Evolutionary conservation across 2,888 invertebrate genomes (phyloP).

Genomic region (Aporophyla lueneburgensis): DNA sequence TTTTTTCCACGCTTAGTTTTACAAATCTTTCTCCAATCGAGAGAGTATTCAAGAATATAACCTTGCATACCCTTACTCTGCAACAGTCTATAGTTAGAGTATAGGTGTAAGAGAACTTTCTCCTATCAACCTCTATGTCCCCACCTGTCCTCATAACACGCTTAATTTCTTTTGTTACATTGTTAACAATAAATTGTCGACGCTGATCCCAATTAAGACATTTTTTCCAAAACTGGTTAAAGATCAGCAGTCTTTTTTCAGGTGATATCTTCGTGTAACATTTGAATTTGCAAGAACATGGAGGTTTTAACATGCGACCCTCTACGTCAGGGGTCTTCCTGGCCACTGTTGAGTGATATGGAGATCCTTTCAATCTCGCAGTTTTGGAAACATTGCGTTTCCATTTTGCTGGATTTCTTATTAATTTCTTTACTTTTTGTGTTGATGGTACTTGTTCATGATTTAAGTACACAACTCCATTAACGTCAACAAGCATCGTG

Average conservation of each 20-base stretch:
- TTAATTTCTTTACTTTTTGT: slow-evolving; percentile 5
- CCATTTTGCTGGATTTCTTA: slow-evolving; percentile 8
- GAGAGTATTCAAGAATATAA: slow-evolving; percentile 30
- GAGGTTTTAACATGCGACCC: slow-evolving; percentile 16
- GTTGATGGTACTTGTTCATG: slow-evolving; percentile 4
- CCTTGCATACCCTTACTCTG: slow-evolving; percentile 21
- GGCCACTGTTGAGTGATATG: slow-evolving; percentile 11
- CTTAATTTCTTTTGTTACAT: slow-evolving; percentile 17
- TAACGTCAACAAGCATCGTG: slow-evolving; percentile 5
- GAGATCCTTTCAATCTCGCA: neutral
- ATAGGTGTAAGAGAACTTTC: slow-evolving; percentile 13
- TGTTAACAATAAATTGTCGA: slow-evolving; percentile 18
- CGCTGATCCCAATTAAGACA: slow-evolving; percentile 21
- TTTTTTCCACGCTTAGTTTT: slow-evolving; percentile 21
- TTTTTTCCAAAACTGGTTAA: slow-evolving; percentile 24
- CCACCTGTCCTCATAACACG: slow-evolving; percentile 14
- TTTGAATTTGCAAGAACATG: slow-evolving; percentile 24
- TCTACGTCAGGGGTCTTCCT: slow-evolving; percentile 15
- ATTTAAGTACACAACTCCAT: slow-evolving; percentile 6
- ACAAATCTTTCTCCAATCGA: slow-evolving; percentile 30
- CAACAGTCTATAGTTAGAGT: slow-evolving; percentile 11
- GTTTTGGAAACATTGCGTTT: slow-evolving; percentile 7
- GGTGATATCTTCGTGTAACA: slow-evolving; percentile 13
- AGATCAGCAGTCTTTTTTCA: slow-evolving; percentile 15
- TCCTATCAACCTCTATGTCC: slow-evolving; percentile 2